Base-by-base conservation (phyloP, 2,888 invertebrate genomes). In the Notodonta ziczac region DNA sequence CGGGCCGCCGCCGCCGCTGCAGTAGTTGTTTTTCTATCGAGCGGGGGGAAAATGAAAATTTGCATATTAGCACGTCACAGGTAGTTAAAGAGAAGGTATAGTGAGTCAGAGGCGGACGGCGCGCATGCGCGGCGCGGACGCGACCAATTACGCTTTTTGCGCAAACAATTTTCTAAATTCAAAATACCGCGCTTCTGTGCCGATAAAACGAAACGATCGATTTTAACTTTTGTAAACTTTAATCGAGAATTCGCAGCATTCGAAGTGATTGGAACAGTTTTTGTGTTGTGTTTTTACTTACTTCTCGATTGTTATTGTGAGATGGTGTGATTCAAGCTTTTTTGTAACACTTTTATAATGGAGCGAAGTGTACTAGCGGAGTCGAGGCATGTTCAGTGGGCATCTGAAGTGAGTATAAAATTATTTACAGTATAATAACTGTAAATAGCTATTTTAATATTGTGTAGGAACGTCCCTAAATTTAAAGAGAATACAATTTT, bases 311-410 rank as follows among this genome's bases (percentile, higher is more conserved):
- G 74, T 77, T 82, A 80, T 78, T 80, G 89, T 91, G 91, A 88
- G 74, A 91, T 92, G 89, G 84, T 88, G 89, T 91, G 87, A 88
- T 66, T 71, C 63, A 61, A 60, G 75, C 78, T 78, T 77, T 79
- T 80, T 72, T 67, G 70, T 64, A 72, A 69, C 74, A 73, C 70
- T 80, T 65, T 81, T 83, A 90, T 77, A 83, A 93, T 93, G 93
- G 93, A 93, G 85, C 85, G 86, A 82, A 93, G 93, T 87, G 86
- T 91, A 83, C 85, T 91, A 81, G 91, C 91, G 73, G 86, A 82
- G 67, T 81, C 89, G 66, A 86, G 84, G 68, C 91, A 91, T 77
- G 90, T 93, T 67, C 90, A 89, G 69, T 93, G 93, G 93, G 91
- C 91, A 78, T 88, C 91, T 71, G 87, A 92, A 78, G 93, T 93